Evolutionary conservation across 2,888 invertebrate species (phyloP), one percentile per base, ranked within the genome.

Genomic region (Sipha maydis): DNA sequence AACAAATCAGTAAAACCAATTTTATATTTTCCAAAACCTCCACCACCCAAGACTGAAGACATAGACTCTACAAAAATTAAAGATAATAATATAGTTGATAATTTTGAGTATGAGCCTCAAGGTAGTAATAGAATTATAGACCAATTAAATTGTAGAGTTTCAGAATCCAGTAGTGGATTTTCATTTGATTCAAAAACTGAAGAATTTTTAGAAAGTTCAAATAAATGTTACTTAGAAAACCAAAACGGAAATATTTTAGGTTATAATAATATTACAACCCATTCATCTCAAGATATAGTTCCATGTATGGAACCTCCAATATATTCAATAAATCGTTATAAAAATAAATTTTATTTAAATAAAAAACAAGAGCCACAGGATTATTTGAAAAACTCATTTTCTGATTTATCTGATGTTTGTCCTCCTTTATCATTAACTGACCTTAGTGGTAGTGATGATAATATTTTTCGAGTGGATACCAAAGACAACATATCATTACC

Each of bases 51-150:
- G 21, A 38, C 25, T 61, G 77, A 83, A 54, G 78, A 85, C 21
- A 41, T 78, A 54, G 78, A 84, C 69, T 84, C 77, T 56, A n/a
- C 73, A 89, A 90, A 90, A 84, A 90, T 90, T 69, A 90, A 90
- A 78, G 90, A 91, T 54, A 90, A 90, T 19, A 89, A 90, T 85
- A 89, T 90, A 75, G 90, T 90, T 7, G 90, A 91, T 83, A 90
- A 75, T 88, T 80, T 41, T 82, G 41, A 28, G 41, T 48, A 75
- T 76, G 82, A 75, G 67, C 38, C 48, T 82, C 75, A 88, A 61
- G 75, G 31, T 75, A 61, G 17, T 69, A 78, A 17, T 78, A 79
- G 17, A 73, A 79, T 0, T 75, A 11, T 48, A 25, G 75, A 73
- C 41, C 61, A 75, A 34, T 75, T 25, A 19, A 75, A 7, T n/a